Evolutionary conservation across 2,797 vertebrate species (phyloP), one percentile per base, ranked within the genome.

Genomic region (Anguilla marmorata): DNA sequence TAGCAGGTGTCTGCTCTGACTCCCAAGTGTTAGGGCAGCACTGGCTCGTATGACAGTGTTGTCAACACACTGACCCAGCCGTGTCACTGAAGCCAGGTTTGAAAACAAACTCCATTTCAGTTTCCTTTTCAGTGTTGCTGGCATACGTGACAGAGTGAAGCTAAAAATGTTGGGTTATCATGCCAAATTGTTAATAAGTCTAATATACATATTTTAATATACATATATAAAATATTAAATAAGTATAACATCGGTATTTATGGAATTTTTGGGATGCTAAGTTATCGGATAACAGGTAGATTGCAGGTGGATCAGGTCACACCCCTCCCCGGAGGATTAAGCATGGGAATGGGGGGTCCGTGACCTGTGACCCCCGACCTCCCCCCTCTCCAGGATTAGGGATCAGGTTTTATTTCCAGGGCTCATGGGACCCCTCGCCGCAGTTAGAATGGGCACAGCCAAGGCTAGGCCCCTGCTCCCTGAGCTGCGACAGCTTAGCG

Each of bases 401-500:
- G 93, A 91, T 95, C 93, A 1, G 91, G 93, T 95, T 95, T 87
- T 92, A 87, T 84, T 88, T n/a, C 91, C 87, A 91, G 91, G 90
- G 90, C 93, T 95, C 89, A 86, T 79, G 92, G 94, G 92, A 94
- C 94, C 93, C 93, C 92, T 90, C 72, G 89, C 89, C 86, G 91
- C 91, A 92, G 90, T 94, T 93, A n/a, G 45, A 50, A 82, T 50
- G 41, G 74, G 14, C 33, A 76, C 74, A 76, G 30, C 74, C 56
- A 5, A 60, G 76, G 14, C n/a, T 58, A 37, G 45, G 56, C 48
- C 37, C 3, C 54, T 58, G 50, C 69, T 63, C 30, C 41, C 41
- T 24, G 30, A 69, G 60, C 93, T 90, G 87, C 95, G 96, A 96
- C 96, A 96, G 95, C 93, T 96, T 95, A 95, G 95, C 94, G 93